These are phyloP conservation scores for Zaprionus nigranus DNA, from an alignment of 1,140 invertebrate genomes.

Conservation along the genomic window DNA sequence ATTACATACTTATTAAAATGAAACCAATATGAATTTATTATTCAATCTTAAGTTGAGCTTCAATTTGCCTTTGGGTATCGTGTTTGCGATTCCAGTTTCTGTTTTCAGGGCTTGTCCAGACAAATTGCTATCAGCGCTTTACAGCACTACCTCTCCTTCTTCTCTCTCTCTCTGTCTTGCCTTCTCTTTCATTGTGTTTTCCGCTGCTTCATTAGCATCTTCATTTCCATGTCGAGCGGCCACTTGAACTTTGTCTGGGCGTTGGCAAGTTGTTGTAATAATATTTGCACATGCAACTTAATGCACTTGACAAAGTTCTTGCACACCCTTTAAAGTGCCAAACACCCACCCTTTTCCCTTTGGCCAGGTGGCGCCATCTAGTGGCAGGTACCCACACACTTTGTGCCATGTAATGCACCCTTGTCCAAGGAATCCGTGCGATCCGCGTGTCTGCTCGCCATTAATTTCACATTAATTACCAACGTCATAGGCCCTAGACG, in stretches of 20 bases:
- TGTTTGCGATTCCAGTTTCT: background rate
- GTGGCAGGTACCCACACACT: conserved; percentile 17
- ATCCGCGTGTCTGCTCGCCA: conserved; percentile 50
- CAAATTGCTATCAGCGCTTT: conserved; percentile 17
- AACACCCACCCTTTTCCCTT: no score
- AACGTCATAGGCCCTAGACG: conserved; percentile 35
- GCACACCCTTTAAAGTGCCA: conserved; percentile 30
- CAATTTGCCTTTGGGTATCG: conserved; percentile 5
- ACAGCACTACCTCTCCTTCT: background rate
- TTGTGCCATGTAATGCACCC: background rate
- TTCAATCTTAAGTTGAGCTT: conserved; percentile 19
- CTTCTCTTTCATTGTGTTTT: background rate
- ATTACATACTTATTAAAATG: background rate
- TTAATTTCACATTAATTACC: conserved; percentile 60
- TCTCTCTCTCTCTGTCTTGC: background rate
- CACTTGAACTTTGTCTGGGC: conserved; percentile 51
- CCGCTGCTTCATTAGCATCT: conserved; percentile 48
- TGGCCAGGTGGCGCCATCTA: conserved; percentile 42
- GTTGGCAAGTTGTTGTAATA: conserved; percentile 27
- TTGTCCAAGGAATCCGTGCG: conserved; percentile 5
- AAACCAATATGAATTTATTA: conserved; percentile 44
- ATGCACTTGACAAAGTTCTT: conserved; percentile 45
- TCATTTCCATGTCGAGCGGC: conserved; percentile 43
- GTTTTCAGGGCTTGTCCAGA: background rate
- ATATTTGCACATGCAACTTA: conserved; percentile 42